Evolutionary conservation across 1,140 invertebrate species (phyloP), one percentile per base, ranked within the genome.

Genomic region (Aphelinus certus): DNA sequence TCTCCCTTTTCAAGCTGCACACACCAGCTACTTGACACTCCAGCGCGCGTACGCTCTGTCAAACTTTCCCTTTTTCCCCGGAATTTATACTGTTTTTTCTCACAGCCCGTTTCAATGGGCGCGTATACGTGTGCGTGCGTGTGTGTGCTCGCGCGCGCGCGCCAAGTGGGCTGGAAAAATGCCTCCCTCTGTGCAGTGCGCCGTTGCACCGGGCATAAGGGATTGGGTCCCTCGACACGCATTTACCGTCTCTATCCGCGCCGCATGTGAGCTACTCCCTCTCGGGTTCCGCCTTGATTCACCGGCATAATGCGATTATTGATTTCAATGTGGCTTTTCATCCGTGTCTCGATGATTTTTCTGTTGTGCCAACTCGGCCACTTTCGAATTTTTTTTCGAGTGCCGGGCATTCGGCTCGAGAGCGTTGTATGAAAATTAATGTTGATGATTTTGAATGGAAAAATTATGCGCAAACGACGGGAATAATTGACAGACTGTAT

Each of bases 1-100:
- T 74, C 47, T 71, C 46, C 51, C 64, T 58, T 62, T 72, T 73
- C 64, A 65, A 60, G 57, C 65, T 47, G 10, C n/a, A 51, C 9
- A 53, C 51, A 57, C 46, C 55, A 65, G 74, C 74, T 76, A 76
- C 74, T 71, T 76, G 74, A 76, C 74, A 76, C 74, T 76, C 46
- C 53, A 56, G 61, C 42, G 47, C 48, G 64, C 26, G n/a, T 43
- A 45, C 7, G 7, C 55, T 58, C 55, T 76, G 49, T 57, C 48
- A 45, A 56, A 76, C 61, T 67, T 67, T 71, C 57, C 67, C 43
- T 58, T 56, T 60, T 62, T 56, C 55, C 62, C 63, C 1, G 42
- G 53, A 49, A 61, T 70, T 69, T 62, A 62, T 68, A 62, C 66
- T 26, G 65, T 68, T 67, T 60, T 66, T 66, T 70, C 7, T 48